Evolutionary conservation across 2,888 invertebrate species (phyloP), one percentile per base, ranked within the genome.

Genomic region (Dinocampus coccinellae): DNA sequence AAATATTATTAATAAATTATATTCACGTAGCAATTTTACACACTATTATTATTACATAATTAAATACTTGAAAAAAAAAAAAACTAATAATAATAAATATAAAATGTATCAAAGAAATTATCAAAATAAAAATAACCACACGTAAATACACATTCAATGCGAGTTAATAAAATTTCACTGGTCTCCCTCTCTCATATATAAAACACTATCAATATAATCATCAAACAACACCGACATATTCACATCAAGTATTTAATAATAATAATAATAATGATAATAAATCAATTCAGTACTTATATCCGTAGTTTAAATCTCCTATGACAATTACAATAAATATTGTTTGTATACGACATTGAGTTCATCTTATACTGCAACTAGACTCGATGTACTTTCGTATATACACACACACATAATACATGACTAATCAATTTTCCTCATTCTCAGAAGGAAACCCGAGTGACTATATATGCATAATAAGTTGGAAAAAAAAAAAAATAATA

Each of bases 391-490:
- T 20, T 47, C 16, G 16, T 20, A 47, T 47, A 1, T 7, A n/a
- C 16, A 16, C 16, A 16, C 7, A 47, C 1, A 63, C 7, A n/a
- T n/a, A n/a, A n/a, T n/a, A 7, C 20, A 63, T 66, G 57, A 68
- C 33, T 68, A 34, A 60, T 68, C 47, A 60, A 60, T 62, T 69
- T 52, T n/a, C 20, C 58, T 36, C 29, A 20, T 52, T 53, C 53
- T 26, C 1, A 61, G 69, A 62, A 73, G n/a, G 63, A n/a, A 26
- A 65, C 20, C 39, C 66, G 64, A 62, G 64, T 64, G 72, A 70
- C 66, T 39, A 67, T 60, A 73, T 58, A 73, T 74, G 69, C 36
- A 65, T 57, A 29, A 70, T 47, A 29, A 29, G 29, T 29, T 4
- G 7, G 7, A 29, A 29, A 29, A 29, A 29, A 29, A n/a, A 13